Evolutionary conservation across 2,888 invertebrate species (phyloP).

Genomic region (Polyommatus iphigenia): DNA sequence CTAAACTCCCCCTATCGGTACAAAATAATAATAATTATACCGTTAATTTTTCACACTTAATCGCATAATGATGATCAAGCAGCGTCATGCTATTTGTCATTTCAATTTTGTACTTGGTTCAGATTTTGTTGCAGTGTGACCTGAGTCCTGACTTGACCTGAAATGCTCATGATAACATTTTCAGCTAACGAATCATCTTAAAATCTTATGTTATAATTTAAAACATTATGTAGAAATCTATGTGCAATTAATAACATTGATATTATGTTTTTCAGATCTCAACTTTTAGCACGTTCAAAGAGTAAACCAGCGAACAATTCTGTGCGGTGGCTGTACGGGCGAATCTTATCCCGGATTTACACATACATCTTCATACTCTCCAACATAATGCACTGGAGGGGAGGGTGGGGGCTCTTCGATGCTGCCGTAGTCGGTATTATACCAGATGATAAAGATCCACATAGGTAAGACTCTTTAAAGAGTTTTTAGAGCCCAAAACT

Average conservation of each 20-base stretch:
- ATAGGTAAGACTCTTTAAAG: slow-evolving; percentile 36
- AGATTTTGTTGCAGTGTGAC: too few species aligned
- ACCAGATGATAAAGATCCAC: slow-evolving; percentile 53
- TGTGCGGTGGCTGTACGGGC: slow-evolving; percentile 60
- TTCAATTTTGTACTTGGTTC: too few species aligned
- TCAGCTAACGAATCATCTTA: too few species aligned
- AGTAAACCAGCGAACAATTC: slow-evolving; percentile 57
- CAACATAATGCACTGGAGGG: slow-evolving; percentile 93
- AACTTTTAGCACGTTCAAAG: slow-evolving; percentile 56
- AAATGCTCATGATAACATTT: too few species aligned
- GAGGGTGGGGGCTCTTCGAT: slow-evolving; percentile 89
- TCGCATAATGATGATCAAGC: too few species aligned
- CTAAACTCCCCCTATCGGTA: too few species aligned
- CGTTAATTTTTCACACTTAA: too few species aligned
- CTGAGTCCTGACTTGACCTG: too few species aligned
- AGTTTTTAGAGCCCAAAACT: not conserved
- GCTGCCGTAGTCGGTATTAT: slow-evolving; percentile 77
- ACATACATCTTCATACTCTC: slow-evolving; percentile 86
- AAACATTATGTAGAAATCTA: too few species aligned
- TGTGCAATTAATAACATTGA: not conserved
- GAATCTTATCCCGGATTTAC: slow-evolving; percentile 83
- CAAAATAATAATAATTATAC: too few species aligned
- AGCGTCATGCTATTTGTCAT: too few species aligned
- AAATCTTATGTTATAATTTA: too few species aligned
- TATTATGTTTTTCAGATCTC: slow-evolving; percentile 50